phyloP scores from a whole-genome alignment of 1,140 invertebrate species.

The Dendrolimus punctatus region DNA sequence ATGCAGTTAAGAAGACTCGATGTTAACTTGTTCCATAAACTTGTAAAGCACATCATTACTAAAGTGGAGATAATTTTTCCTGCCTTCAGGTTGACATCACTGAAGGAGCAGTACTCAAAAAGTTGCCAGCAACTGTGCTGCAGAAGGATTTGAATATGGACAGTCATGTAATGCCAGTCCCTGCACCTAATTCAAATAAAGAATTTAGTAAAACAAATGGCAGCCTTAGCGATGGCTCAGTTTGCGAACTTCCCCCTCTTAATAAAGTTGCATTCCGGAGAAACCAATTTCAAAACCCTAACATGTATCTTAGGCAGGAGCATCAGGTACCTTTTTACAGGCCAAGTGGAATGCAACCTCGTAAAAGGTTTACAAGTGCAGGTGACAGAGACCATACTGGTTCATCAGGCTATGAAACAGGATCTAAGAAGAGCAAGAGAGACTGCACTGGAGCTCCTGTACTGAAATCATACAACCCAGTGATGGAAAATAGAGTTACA shows the following conservation, averaged over 20 bases:
- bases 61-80: slow-evolving; percentile 72
- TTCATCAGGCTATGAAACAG: slow-evolving; percentile 52
- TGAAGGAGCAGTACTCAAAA: slow-evolving; percentile 66
- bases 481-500: slow-evolving; percentile 65
- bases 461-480: slow-evolving; percentile 38
- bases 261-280: slow-evolving; percentile 36
- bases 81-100: slow-evolving; percentile 71
- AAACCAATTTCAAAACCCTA: slow-evolving; percentile 36
- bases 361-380: slow-evolving; percentile 41
- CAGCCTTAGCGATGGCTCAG: slow-evolving; percentile 57
- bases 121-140: slow-evolving; percentile 58
- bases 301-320: slow-evolving; percentile 32
- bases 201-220: slow-evolving; percentile 33
- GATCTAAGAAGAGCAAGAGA: slow-evolving; percentile 36
- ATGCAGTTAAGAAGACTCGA: slow-evolving; percentile 65
- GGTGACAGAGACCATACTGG: slow-evolving; percentile 48
- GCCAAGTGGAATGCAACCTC: slow-evolving; percentile 25
- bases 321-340: slow-evolving; percentile 28
- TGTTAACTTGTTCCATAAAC: slow-evolving; percentile 51
- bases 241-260: slow-evolving; percentile 44
- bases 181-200: slow-evolving; percentile 32
- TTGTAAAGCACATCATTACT: slow-evolving; percentile 66
- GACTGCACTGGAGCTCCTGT: slow-evolving; percentile 25
- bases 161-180: slow-evolving; percentile 32
- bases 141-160: slow-evolving; percentile 50